These are phyloP conservation scores for Camponotus pennsylvanicus DNA, from an alignment of 1,140 invertebrate genomes.

Conservation along the genomic window DNA sequence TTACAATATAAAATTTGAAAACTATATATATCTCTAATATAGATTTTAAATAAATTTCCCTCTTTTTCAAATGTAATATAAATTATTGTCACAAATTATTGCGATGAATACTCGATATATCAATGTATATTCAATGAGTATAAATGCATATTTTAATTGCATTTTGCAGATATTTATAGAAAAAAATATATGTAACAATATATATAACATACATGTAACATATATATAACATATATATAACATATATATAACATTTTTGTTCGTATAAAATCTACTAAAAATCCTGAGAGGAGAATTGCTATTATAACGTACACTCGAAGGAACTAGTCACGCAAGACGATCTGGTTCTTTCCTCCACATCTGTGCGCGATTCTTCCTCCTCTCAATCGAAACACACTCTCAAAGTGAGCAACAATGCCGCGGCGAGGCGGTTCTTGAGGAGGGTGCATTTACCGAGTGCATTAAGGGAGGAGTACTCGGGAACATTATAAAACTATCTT, in stretches of 20 bases:
- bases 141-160: neutral
- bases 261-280: neutral
- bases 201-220: neutral
- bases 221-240: neutral
- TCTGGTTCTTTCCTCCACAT: slow-evolving; percentile 57
- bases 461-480: slow-evolving; percentile 79
- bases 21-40: neutral
- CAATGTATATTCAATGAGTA: neutral
- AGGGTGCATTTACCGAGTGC: slow-evolving; percentile 73
- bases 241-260: neutral
- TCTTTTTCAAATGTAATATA: neutral
- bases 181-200: neutral
- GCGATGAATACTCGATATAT: too few relatives aligned
- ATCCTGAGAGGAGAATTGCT: slow-evolving; percentile 37
- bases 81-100: too few relatives aligned
- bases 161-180: neutral
- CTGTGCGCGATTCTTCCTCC: slow-evolving; percentile 68
- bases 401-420: slow-evolving; percentile 76
- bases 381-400: slow-evolving; percentile 43
- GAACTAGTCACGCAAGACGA: slow-evolving; percentile 65
- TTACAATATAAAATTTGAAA: too few relatives aligned
- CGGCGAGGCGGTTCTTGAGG: slow-evolving; percentile 39
- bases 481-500: slow-evolving; percentile 79
- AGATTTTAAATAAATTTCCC: neutral
- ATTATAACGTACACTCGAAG: slow-evolving; percentile 60